These are phyloP conservation scores for Hydrochoerus hydrochaeris DNA, from an alignment of 2,113 vertebrate species.

Conservation along the genomic window DNA sequence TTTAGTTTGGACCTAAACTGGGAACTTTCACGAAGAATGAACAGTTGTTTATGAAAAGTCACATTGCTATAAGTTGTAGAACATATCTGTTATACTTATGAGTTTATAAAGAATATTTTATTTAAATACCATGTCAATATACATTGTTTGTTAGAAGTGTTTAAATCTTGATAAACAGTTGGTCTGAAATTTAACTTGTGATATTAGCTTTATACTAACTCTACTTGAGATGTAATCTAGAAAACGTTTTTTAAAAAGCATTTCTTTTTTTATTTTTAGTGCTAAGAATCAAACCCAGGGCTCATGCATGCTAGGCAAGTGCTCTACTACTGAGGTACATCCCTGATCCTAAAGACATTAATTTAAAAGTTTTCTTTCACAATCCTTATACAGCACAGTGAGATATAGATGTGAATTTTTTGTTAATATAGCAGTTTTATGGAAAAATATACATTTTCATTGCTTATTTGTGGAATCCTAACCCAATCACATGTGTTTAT, in stretches of 20 bases:
- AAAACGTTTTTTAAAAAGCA: slow-evolving; percentile 47
- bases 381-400: neutral
- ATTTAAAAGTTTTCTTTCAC: neutral
- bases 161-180: slow-evolving; percentile 22
- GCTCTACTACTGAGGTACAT: neutral
- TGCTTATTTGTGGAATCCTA: neutral
- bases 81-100: neutral
- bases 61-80: neutral
- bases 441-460: neutral
- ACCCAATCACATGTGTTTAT: slow-evolving; percentile 27
- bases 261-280: neutral
- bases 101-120: neutral
- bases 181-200: neutral
- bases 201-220: slow-evolving; percentile 32
- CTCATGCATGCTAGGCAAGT: neutral
- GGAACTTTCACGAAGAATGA: neutral
- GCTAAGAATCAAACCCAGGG: neutral
- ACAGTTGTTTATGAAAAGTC: slow-evolving; percentile 1
- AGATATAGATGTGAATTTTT: slow-evolving; percentile 10
- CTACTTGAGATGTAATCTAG: neutral
- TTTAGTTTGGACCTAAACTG: slow-evolving; percentile 20
- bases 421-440: neutral
- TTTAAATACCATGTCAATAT: neutral
- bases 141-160: neutral
- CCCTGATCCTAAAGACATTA: neutral